Evolutionary conservation across 1,140 invertebrate genomes (phyloP).

Genomic region (Lepidurus arcticus): DNA sequence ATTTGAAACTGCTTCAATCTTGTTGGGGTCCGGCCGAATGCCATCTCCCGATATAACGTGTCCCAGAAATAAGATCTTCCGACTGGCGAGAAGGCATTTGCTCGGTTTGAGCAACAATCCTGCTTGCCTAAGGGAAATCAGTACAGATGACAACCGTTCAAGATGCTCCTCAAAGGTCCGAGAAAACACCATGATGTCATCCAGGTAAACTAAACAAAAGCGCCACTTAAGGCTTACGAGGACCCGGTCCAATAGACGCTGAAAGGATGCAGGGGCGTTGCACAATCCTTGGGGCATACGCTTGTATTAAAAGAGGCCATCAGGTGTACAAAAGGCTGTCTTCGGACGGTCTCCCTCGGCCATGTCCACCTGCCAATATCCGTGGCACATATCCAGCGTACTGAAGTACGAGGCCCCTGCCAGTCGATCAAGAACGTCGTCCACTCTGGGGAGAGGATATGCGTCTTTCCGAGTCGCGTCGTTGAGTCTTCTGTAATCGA

Average conservation of each 20-base stretch:
- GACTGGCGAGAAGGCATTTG: slow-evolving; percentile 23
- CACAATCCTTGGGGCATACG: slow-evolving; percentile 41
- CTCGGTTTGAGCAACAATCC: slow-evolving; percentile 29
- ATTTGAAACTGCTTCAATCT: slow-evolving; percentile 33
- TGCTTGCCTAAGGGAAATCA: slow-evolving; percentile 37
- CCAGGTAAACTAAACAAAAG: slow-evolving; percentile 35
- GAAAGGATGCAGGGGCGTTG: no score
- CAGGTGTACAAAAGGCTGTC: slow-evolving; percentile 47
- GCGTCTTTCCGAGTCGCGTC: slow-evolving; percentile 43
- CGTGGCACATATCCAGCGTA: slow-evolving; percentile 45
- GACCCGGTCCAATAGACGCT: slow-evolving; percentile 36
- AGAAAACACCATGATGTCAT: slow-evolving; percentile 35
- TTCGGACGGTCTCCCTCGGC: slow-evolving; percentile 42
- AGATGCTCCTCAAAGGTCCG: slow-evolving; percentile 34
- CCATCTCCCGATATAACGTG: slow-evolving; percentile 5
- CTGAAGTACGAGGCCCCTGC: slow-evolving; percentile 45
- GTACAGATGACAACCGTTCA: slow-evolving; percentile 36
- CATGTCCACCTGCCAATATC: slow-evolving; percentile 39
- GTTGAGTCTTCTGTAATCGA: slow-evolving; percentile 42
- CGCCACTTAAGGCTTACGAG: slow-evolving; percentile 34
- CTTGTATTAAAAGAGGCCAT: slow-evolving; percentile 42
- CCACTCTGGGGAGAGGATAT: slow-evolving; percentile 51
- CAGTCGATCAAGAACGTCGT: slow-evolving; percentile 48
- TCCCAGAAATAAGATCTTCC: slow-evolving; percentile 3
- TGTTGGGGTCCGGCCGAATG: background rate